Conservation (phyloP, 2,888 invertebrate genomes). For the Acanthosoma haemorrhoidale region DNA sequence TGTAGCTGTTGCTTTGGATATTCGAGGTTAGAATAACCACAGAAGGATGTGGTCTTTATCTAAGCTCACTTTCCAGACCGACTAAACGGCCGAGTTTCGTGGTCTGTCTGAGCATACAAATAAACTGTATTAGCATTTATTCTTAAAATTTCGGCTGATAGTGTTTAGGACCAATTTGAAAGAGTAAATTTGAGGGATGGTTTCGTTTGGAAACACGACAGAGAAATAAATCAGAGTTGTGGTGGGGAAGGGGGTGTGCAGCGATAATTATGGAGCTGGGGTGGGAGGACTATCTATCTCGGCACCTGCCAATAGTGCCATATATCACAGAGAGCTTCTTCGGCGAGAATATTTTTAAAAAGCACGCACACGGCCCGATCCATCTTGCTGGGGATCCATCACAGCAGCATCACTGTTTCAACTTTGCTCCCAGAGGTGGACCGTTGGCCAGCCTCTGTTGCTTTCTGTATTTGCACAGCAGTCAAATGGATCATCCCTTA, state of each 20-base stretch:
- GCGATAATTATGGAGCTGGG: constrained; percentile 18
- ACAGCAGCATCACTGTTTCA: not conserved
- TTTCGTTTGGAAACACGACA: constrained; percentile 15
- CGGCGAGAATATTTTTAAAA: constrained; percentile 20
- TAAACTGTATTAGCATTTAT: too few species aligned
- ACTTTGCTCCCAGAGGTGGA: not conserved
- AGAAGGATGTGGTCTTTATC: too few species aligned
- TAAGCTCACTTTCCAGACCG: too few species aligned
- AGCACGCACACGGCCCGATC: constrained; percentile 12
- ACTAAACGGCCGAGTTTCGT: too few species aligned
- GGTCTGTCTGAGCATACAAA: too few species aligned
- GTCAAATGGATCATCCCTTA: too few species aligned
- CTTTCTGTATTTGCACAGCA: too few species aligned
- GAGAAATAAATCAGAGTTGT: constrained; percentile 19
- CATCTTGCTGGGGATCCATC: constrained; percentile 17
- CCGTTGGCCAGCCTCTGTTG: too few species aligned
- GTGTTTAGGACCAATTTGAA: not conserved
- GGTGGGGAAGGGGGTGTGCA: too few species aligned
- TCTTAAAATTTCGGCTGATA: too few species aligned
- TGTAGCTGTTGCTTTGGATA: too few species aligned
- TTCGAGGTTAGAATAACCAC: too few species aligned
- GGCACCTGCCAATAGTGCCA: constrained; percentile 23
- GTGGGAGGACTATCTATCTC: constrained; percentile 12
- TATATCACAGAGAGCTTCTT: constrained; percentile 12
- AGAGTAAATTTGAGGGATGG: constrained; percentile 1